Base-by-base conservation (phyloP, 2,113 vertebrate genomes). In the Struthio camelus region DNA sequence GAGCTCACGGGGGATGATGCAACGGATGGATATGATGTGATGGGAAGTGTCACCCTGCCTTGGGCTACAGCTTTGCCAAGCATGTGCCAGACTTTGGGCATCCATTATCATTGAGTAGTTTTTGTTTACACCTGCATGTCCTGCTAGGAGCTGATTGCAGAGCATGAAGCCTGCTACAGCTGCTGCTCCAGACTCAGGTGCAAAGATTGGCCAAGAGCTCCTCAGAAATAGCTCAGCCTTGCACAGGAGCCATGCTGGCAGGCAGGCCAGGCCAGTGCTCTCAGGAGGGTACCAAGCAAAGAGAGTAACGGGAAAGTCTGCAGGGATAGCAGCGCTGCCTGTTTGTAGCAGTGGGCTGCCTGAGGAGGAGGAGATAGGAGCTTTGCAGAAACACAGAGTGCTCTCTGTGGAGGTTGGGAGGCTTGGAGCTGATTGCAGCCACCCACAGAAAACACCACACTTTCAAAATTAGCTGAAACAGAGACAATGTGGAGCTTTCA, bases 81-180 rank as follows among this genome's bases (percentile, higher is more conserved):
- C 56, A 32, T 44, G 64, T 54, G 13, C 54, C 10, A 6, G 24
- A 66, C 48, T 48, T 4, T 32, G 32, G 56, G 66, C 10, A 38
- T 40, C 10, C 24, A 2, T 2, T 19, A 27, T n/a, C 66, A 40
- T 0, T 1, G 18, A 38, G 4, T 9, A 6, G 36, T 42, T 87
- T 87, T 15, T 73, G 59, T 14, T 36, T 9, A 7, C 36, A 27
- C 22, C 40, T 34, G 15, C 2, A 2, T 8, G 32, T 56, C 51
- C 36, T 38, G 28, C 1, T 0, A 32, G 67, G 11, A 56, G 67
- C 82, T 71, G 82, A 27, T 2, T 36, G 38, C 82, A 83, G 56
- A 87, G 46, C 44, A 10, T 2, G 32, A 44, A 53, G 42, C 13
- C 46, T 4, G 14, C 62, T 58, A 13, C 40, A 79, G 44, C 3